A percentile compares a stretch with the other conserved stretches of the same genome.
Evolutionary conservation across 1,140 invertebrate genomes (phyloP).

Genomic region (Zaprionus taronus): DNA sequence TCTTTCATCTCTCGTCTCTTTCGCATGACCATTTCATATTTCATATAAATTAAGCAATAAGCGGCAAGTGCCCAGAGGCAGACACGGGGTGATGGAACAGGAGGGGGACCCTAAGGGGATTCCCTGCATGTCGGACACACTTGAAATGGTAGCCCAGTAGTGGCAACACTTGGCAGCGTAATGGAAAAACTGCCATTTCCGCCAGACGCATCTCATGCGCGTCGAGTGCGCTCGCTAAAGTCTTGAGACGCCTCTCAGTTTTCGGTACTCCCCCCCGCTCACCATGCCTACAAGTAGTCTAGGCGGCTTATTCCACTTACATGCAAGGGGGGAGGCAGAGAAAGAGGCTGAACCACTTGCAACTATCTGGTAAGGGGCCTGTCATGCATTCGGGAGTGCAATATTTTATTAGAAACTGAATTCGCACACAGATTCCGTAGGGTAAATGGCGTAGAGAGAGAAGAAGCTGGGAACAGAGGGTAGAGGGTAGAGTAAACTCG

Average conservation of each 20-base stretch:
- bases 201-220: constrained; percentile 67
- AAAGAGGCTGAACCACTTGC: background rate
- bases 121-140: constrained; percentile 40
- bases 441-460: background rate
- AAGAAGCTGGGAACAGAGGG: background rate
- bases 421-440: constrained; percentile 37
- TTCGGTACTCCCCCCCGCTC: background rate
- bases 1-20: background rate
- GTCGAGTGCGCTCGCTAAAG: constrained; percentile 14
- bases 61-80: constrained; percentile 4
- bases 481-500: background rate
- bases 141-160: constrained; percentile 37
- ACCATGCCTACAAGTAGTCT: background rate
- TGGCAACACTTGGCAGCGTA: constrained; percentile 56
- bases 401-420: constrained; percentile 78
- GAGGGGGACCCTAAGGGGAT: background rate
- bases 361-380: constrained; percentile 12
- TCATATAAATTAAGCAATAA: constrained; percentile 81
- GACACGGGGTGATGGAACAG: background rate
- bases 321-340: background rate
- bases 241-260: constrained; percentile 15
- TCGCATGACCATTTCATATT: constrained; percentile 57
- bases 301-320: constrained; percentile 14
- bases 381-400: constrained; percentile 72
- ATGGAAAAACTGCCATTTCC: constrained; percentile 81